Percentiles rank a stretch among this genome's conserved stretches.
phyloP scores from a whole-genome alignment of 2,888 invertebrate species.

The Drosophila testacea region DNA sequence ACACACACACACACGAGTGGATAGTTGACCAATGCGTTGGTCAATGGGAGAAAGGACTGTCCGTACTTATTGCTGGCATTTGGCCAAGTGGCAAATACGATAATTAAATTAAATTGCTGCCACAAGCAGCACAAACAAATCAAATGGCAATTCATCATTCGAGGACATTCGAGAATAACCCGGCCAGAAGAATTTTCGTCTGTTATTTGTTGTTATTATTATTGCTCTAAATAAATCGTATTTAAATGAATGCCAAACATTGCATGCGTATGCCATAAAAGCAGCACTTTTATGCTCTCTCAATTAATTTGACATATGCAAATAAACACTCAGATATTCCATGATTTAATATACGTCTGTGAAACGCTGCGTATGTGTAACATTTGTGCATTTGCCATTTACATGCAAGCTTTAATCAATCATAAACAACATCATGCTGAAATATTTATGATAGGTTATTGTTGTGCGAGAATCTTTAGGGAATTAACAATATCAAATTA shows the following conservation, averaged over 20 bases:
- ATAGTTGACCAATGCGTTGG: constrained; percentile 58
- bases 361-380: constrained; percentile 37
- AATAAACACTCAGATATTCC: constrained; percentile 27
- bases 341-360: constrained; percentile 27
- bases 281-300: constrained; percentile 29
- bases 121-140: constrained; percentile 82
- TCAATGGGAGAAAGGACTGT: constrained; percentile 47
- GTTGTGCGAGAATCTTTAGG: not conserved
- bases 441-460: constrained; percentile 8
- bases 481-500: not conserved
- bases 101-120: constrained; percentile 84
- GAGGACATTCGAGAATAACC: constrained; percentile 35
- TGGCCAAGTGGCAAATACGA: constrained; percentile 83
- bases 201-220: constrained; percentile 23
- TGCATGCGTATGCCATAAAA: constrained; percentile 30
- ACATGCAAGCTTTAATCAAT: constrained; percentile 18
- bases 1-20: constrained; percentile 12
- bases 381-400: constrained; percentile 12
- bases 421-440: constrained; percentile 11
- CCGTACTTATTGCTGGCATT: constrained; percentile 69
- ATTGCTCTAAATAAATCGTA: constrained; percentile 36
- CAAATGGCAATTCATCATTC: constrained; percentile 80
- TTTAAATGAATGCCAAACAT: constrained; percentile 38
- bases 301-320: constrained; percentile 42
- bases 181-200: constrained; percentile 6